Percentiles rank a stretch among this genome's conserved stretches.
These are phyloP conservation scores for Antechinus stuartii DNA, from an alignment of 2,113 vertebrate species.

Conservation along the genomic window DNA sequence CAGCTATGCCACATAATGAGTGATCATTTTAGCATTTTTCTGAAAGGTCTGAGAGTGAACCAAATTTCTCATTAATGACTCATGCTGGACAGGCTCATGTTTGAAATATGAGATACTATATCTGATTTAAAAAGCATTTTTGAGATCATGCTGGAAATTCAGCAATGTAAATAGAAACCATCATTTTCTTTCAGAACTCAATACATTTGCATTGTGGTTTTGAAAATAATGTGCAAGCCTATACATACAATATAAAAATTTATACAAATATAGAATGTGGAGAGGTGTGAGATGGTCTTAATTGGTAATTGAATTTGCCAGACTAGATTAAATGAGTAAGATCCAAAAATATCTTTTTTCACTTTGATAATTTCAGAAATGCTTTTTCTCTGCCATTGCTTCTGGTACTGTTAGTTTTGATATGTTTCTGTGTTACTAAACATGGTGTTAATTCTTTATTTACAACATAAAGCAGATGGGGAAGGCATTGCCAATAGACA, in stretches of 20 bases:
- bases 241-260: neutral
- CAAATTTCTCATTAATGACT: slow-evolving; percentile 33
- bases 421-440: slow-evolving; percentile 47
- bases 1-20: slow-evolving; percentile 63
- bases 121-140: slow-evolving; percentile 60
- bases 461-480: slow-evolving; percentile 20
- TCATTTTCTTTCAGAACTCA: slow-evolving; percentile 60
- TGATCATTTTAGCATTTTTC: slow-evolving; percentile 57
- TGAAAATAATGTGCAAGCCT: slow-evolving; percentile 51
- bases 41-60: slow-evolving; percentile 35
- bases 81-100: slow-evolving; percentile 53
- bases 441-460: slow-evolving; percentile 42
- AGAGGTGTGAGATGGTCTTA: neutral
- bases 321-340: slow-evolving; percentile 43
- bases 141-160: slow-evolving; percentile 43
- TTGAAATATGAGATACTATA: slow-evolving; percentile 62
- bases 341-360: slow-evolving; percentile 43
- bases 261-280: neutral
- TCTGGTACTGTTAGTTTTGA: slow-evolving; percentile 26
- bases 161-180: slow-evolving; percentile 61
- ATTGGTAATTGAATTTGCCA: slow-evolving; percentile 39
- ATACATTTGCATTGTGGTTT: slow-evolving; percentile 56
- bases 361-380: slow-evolving; percentile 51
- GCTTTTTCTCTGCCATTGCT: slow-evolving; percentile 31
- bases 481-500: slow-evolving; percentile 20